These are phyloP conservation scores for Drosophila heteroneura DNA, from an alignment of 2,888 invertebrate genomes.

Conservation along the genomic window DNA sequence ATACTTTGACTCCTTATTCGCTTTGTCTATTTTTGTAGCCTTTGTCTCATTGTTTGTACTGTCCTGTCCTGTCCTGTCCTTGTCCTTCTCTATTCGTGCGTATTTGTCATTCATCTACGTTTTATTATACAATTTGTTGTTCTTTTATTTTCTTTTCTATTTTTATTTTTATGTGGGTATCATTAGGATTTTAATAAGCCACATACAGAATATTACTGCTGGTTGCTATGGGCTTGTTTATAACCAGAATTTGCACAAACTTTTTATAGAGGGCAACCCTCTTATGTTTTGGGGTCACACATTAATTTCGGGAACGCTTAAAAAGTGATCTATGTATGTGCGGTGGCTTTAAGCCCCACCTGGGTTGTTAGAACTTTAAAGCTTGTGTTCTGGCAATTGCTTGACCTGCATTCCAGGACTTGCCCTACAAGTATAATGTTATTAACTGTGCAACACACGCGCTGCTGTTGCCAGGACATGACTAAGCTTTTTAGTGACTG, in stretches of 20 bases:
- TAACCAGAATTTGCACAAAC: conserved; percentile 35
- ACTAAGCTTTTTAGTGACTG: conserved; percentile 64
- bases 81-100: conserved; percentile 48
- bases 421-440: conserved; percentile 55
- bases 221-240: conserved; percentile 55
- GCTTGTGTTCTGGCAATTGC: conserved; percentile 44
- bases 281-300: conserved; percentile 37
- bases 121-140: conserved; percentile 76
- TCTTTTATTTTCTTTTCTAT: conserved; percentile 42
- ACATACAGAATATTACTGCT: conserved; percentile 43
- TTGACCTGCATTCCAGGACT: conserved; percentile 11
- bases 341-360: conserved; percentile 27
- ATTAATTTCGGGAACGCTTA: conserved; percentile 42
- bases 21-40: conserved; percentile 56
- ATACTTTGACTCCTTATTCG: conserved; percentile 12
- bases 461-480: conserved; percentile 30
- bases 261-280: conserved; percentile 30
- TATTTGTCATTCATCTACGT: conserved; percentile 63
- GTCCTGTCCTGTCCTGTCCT: neutral
- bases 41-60: conserved; percentile 60
- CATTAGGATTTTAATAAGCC: conserved; percentile 80
- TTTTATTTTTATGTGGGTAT: conserved; percentile 62
- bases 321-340: conserved; percentile 40
- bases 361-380: conserved; percentile 45
- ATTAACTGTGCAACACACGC: conserved; percentile 60